A percentile compares a stretch with the other conserved stretches of the same genome.
Evolutionary conservation across 2,113 vertebrate species (phyloP).

Genomic region (Brachypodius melanocephalos): DNA sequence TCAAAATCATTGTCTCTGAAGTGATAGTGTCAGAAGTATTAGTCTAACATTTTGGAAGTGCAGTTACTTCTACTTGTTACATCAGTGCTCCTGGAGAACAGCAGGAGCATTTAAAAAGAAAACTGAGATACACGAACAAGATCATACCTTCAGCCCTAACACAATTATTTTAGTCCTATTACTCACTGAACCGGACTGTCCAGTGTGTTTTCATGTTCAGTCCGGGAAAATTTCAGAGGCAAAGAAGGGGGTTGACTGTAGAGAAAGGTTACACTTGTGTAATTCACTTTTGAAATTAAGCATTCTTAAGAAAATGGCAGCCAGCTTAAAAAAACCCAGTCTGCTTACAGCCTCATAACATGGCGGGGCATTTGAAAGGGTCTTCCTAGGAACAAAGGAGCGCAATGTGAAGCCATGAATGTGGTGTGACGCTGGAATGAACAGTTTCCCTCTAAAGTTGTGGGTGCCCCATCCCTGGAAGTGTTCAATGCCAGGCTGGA

Average conservation of each 20-base stretch:
- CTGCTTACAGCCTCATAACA: neutral
- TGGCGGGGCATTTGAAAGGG: fast-evolving
- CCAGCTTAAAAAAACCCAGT: neutral
- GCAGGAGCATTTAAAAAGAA: neutral
- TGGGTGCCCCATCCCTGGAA: neutral
- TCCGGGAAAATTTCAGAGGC: neutral
- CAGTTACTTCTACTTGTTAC: neutral
- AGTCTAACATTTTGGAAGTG: neutral
- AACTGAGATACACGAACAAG: neutral
- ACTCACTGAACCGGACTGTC: neutral
- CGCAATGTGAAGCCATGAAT: neutral
- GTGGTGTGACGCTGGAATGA: neutral
- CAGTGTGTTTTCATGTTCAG: neutral
- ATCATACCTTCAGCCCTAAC: neutral
- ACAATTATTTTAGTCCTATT: neutral
- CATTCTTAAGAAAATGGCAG: neutral
- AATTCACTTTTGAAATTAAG: neutral
- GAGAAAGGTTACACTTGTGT: neutral
- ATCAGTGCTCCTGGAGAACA: neutral
- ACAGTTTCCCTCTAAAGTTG: neutral
- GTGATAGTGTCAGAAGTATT: neutral
- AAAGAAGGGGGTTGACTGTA: neutral
- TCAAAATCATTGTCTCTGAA: neutral
- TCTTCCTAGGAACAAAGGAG: neutral
- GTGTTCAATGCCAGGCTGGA: neutral